phyloP scores from a whole-genome alignment of 1,140 invertebrate species.

The Aphidius gifuensis region DNA sequence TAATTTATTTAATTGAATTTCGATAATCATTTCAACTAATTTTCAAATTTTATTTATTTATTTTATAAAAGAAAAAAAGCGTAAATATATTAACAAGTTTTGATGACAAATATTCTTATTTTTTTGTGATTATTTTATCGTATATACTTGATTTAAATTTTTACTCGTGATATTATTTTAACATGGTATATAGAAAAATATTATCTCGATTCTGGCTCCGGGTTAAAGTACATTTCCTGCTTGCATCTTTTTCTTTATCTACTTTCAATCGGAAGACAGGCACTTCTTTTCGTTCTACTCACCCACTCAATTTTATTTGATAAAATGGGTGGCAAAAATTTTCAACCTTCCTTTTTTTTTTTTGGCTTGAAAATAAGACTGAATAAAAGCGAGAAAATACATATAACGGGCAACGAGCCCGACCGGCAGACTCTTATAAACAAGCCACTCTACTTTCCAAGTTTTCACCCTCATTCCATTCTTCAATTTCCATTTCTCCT shows the following conservation, averaged over 20 bases:
- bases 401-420: not conserved
- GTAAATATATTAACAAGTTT: too few relatives aligned
- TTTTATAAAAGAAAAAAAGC: too few relatives aligned
- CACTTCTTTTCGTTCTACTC: constrained; percentile 3
- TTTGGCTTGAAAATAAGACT: too few relatives aligned
- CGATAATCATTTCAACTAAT: too few relatives aligned
- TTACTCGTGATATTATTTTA: too few relatives aligned
- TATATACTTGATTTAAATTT: too few relatives aligned
- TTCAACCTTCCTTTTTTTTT: constrained; percentile 5
- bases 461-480: constrained; percentile 13
- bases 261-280: constrained; percentile 1
- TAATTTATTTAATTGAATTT: too few relatives aligned
- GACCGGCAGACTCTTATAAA: constrained; percentile 14
- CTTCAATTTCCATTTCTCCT: constrained; percentile 3
- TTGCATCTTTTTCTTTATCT: not conserved
- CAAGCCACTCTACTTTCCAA: constrained; percentile 13
- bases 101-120: too few relatives aligned
- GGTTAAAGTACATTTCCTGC: constrained; percentile 1
- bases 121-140: too few relatives aligned
- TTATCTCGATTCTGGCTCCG: not conserved
- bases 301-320: constrained; percentile 20
- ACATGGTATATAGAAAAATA: too few relatives aligned
- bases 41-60: too few relatives aligned
- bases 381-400: not conserved
- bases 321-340: constrained; percentile 15